These are phyloP conservation scores for Sphaeridia pumilis DNA, from an alignment of 2,888 invertebrate species.

Conservation along the genomic window DNA sequence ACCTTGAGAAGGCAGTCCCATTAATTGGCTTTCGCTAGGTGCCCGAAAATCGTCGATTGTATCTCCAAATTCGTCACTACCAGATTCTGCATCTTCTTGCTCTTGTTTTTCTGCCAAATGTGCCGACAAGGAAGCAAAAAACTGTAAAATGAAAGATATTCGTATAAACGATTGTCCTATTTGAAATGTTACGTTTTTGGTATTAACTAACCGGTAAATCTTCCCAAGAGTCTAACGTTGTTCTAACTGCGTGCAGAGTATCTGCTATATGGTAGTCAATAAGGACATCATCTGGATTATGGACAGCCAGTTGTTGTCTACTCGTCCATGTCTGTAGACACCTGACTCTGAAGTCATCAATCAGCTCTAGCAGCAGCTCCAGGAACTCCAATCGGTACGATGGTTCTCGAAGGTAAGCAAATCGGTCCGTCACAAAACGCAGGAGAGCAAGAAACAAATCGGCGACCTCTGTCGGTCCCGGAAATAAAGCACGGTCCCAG, in stretches of 20 bases:
- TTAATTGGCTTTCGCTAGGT: constrained; percentile 4
- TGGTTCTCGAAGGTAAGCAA: constrained; percentile 29
- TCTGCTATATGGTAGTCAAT: constrained; percentile 33
- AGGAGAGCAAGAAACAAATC: constrained; percentile 32
- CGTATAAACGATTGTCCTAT: background rate
- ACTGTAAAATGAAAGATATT: constrained; percentile 15
- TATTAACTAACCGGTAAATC: constrained; percentile 26
- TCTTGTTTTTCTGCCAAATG: background rate
- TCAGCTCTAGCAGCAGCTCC: constrained; percentile 25
- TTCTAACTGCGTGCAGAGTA: constrained; percentile 20
- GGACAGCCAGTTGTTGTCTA: constrained; percentile 18
- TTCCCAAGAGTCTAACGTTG: constrained; percentile 30
- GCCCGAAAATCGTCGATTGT: too few relatives aligned
- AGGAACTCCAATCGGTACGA: constrained; percentile 29
- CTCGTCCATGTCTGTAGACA: constrained; percentile 34
- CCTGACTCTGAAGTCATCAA: constrained; percentile 33
- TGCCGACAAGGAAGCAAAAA: constrained; percentile 23
- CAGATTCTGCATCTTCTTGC: background rate
- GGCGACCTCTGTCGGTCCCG: constrained; percentile 33
- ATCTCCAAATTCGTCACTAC: background rate
- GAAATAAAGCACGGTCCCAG: constrained; percentile 31
- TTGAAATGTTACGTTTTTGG: background rate
- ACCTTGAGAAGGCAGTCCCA: constrained; percentile 20
- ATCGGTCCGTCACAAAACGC: constrained; percentile 29
- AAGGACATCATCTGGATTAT: constrained; percentile 18